Conservation (phyloP, 2,888 invertebrate species). For the Scaptomyza tumidula region DNA sequence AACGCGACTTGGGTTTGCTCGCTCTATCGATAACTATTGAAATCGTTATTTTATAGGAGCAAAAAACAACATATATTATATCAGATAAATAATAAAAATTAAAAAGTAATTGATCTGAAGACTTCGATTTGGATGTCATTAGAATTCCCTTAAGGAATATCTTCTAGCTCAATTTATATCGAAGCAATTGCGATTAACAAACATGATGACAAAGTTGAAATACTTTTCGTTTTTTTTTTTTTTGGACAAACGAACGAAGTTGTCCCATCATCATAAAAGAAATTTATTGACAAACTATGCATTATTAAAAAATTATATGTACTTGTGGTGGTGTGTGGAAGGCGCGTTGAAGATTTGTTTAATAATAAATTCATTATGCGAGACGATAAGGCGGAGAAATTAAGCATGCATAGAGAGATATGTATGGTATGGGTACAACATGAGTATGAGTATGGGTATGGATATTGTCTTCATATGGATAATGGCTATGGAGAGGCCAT, state of each 20-base stretch:
- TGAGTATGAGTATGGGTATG: constrained; percentile 3
- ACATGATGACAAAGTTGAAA: constrained; percentile 15
- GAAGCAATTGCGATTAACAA: constrained; percentile 3
- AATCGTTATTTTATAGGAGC: background rate
- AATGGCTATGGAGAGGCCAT: constrained; percentile 36
- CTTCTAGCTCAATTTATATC: too few relatives aligned
- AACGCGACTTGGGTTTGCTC: background rate
- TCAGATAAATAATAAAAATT: too few relatives aligned
- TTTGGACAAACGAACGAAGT: background rate
- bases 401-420: constrained; percentile 74
- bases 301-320: constrained; percentile 81
- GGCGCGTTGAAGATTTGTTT: constrained; percentile 72
- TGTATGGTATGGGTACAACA: constrained; percentile 38
- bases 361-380: constrained; percentile 78
- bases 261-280: constrained; percentile 65
- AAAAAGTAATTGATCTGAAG: too few relatives aligned
- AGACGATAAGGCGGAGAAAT: constrained; percentile 65
- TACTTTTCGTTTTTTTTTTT: background rate
- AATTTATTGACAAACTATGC: constrained; percentile 80
- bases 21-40: background rate
- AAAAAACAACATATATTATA: too few relatives aligned
- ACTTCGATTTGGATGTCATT: background rate
- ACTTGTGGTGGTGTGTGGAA: constrained; percentile 71
- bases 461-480: constrained; percentile 37
- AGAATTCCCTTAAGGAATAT: background rate